phyloP scores from a whole-genome alignment of 2,797 vertebrate species.

The Cynodonichthys magdalenae region DNA sequence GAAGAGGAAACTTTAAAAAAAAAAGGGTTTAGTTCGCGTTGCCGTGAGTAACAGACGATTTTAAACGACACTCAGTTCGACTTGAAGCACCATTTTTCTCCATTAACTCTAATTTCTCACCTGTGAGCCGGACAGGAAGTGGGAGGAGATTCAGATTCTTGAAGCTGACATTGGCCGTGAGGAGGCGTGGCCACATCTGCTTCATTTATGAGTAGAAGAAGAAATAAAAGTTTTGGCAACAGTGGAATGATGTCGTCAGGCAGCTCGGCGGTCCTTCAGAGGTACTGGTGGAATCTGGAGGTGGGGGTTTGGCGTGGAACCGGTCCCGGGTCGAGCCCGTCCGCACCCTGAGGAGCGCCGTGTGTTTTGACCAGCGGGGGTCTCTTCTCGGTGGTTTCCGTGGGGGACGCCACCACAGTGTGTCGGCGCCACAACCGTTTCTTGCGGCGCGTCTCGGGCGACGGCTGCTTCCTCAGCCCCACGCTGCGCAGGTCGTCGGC shows the following conservation, averaged over 20 bases:
- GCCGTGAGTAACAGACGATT: no score
- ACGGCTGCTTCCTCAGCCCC: slow-evolving; percentile 86
- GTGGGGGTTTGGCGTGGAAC: slow-evolving; percentile 62
- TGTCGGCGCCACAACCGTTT: slow-evolving; percentile 93
- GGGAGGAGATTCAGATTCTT: background rate
- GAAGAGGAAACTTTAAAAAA: background rate
- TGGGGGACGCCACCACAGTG: slow-evolving; percentile 92
- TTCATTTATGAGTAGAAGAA: slow-evolving; percentile 32
- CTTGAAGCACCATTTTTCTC: slow-evolving; percentile 57
- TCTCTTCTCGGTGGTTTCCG: slow-evolving; percentile 60
- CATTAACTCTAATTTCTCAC: slow-evolving; percentile 8
- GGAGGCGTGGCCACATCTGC: slow-evolving; percentile 46
- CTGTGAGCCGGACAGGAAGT: slow-evolving; percentile 17
- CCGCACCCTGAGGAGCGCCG: slow-evolving; percentile 37
- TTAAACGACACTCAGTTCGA: background rate
- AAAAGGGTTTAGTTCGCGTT: no score
- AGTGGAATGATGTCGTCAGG: slow-evolving; percentile 27
- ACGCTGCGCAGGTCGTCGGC: slow-evolving; percentile 87
- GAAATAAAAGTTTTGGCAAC: slow-evolving; percentile 77
- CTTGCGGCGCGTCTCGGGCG: slow-evolving; percentile 89
- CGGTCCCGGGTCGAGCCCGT: slow-evolving; percentile 43
- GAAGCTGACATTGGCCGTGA: slow-evolving; percentile 43
- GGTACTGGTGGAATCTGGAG: slow-evolving; percentile 83
- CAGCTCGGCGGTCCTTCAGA: slow-evolving; percentile 57
- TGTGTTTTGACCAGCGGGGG: slow-evolving; percentile 47